phyloP scores from a whole-genome alignment of 2,888 invertebrate genomes.

The Mycogona germanica region DNA sequence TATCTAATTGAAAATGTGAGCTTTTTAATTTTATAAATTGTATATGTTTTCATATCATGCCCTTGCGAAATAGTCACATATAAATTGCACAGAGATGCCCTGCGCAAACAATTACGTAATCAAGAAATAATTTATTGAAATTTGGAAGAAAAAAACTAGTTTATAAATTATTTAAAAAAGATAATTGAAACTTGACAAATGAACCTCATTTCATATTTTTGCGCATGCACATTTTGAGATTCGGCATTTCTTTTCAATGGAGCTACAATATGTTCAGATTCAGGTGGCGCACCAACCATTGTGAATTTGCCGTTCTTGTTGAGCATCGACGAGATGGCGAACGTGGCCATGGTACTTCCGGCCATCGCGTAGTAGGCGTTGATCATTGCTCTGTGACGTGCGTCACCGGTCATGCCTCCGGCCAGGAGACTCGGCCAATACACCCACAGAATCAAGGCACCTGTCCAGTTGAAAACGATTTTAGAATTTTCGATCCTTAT shows the following conservation, averaged over 20 bases:
- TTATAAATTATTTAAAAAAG: too few species aligned
- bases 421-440: conserved; percentile 98
- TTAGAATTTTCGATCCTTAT: too few species aligned
- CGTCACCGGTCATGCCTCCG: conserved; percentile 38
- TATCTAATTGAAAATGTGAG: background rate
- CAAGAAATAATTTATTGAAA: too few species aligned
- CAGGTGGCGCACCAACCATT: conserved; percentile 49
- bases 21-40: background rate
- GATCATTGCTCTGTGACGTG: conserved; percentile 71
- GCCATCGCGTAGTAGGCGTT: conserved; percentile 87
- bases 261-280: background rate
- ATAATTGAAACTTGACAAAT: too few species aligned
- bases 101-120: too few species aligned
- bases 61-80: too few species aligned
- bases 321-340: conserved; percentile 65
- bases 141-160: too few species aligned
- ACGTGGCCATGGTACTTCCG: conserved; percentile 67
- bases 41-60: background rate
- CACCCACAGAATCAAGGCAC: conserved; percentile 86
- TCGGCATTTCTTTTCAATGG: background rate
- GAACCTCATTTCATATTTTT: too few species aligned
- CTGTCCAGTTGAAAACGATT: too few species aligned
- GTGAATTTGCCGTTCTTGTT: conserved; percentile 60
- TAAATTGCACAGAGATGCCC: too few species aligned
- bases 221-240: too few species aligned